Conservation (phyloP, 2,888 invertebrate species). For the Pterobdella sp. region DNA sequence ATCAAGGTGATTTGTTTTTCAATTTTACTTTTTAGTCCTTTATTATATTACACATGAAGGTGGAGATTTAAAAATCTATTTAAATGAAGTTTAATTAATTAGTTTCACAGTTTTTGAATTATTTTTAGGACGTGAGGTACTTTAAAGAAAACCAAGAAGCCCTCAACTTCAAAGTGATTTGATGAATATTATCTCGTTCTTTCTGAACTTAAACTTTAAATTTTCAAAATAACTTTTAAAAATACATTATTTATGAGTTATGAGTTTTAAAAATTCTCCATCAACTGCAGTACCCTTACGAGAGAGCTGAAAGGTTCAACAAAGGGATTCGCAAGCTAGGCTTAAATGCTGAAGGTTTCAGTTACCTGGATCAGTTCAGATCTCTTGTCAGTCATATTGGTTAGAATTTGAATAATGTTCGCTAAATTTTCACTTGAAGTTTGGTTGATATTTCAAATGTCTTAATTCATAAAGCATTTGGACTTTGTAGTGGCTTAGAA, state of each 20-base stretch:
- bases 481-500: not conserved
- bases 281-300: slow-evolving; percentile 61
- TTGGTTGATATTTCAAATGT: no score
- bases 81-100: not conserved
- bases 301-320: slow-evolving; percentile 85
- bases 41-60: not conserved
- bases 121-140: slow-evolving; percentile 63
- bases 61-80: not conserved
- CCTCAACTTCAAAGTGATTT: slow-evolving; percentile 57
- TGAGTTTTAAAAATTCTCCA: no score
- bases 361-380: slow-evolving; percentile 85
- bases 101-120: slow-evolving; percentile 1
- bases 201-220: not conserved
- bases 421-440: no score
- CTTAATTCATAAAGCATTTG: no score
- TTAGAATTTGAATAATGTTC: no score
- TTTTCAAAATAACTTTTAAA: not conserved
- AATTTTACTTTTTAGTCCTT: not conserved
- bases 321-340: slow-evolving; percentile 80
- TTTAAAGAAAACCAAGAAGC: slow-evolving; percentile 67
- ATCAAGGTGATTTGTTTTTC: slow-evolving; percentile 57
- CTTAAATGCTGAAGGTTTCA: slow-evolving; percentile 67
- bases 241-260: not conserved
- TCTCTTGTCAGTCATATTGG: slow-evolving; percentile 86
- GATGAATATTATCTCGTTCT: not conserved